Percentiles rank a stretch among this genome's conserved stretches.
Conservation (phyloP, 2,113 vertebrate species). For the Otus sunia region DNA sequence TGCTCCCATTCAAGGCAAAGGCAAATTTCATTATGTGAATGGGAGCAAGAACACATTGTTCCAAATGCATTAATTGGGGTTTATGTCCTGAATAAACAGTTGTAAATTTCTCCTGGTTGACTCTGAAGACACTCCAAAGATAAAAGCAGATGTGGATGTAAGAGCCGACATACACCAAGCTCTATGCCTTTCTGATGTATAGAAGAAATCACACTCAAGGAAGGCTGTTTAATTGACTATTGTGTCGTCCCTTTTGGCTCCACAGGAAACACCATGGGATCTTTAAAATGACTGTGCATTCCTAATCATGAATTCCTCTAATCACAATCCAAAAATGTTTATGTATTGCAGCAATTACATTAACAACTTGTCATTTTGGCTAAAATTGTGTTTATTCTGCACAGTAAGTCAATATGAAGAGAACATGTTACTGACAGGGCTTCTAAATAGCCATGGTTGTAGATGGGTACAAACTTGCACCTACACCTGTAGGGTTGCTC, state of each 20-base stretch:
- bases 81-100: slow-evolving; percentile 21
- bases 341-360: background rate
- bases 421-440: background rate
- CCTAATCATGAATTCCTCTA: background rate
- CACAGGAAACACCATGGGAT: background rate
- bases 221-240: background rate
- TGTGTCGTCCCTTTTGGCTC: background rate
- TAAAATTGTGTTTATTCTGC: background rate
- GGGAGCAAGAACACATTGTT: slow-evolving; percentile 26
- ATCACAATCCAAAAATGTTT: background rate
- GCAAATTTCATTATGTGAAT: slow-evolving; percentile 41
- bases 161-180: background rate
- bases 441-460: background rate
- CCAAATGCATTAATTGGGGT: slow-evolving; percentile 9
- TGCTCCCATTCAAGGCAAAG: slow-evolving; percentile 39
- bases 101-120: background rate
- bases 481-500: background rate
- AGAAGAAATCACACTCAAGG: background rate
- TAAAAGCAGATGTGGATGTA: background rate
- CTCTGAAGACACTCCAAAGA: background rate
- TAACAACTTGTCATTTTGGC: background rate
- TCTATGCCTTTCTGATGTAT: background rate
- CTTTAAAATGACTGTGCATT: background rate
- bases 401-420: background rate
- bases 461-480: background rate